Evolutionary conservation across 2,888 invertebrate species (phyloP), one percentile per base, ranked within the genome.

Genomic region (Athetis lepigone): DNA sequence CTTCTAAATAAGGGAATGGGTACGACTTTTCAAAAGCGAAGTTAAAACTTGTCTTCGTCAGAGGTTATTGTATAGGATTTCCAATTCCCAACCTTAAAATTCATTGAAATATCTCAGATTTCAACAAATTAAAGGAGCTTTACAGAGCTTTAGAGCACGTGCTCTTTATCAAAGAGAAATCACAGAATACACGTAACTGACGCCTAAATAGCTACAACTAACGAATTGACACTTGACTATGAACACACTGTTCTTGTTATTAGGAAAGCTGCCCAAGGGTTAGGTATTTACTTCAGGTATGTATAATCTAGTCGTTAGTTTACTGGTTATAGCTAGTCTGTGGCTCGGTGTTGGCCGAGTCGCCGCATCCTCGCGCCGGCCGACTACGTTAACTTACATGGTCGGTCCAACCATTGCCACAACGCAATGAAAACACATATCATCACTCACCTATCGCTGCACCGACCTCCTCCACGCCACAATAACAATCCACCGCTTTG

Each of bases 401-500:
- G 79, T 62, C 64, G 62, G 71, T 59, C 74, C 72, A 77, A 79
- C 77, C 81, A 65, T 61, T 54, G 70, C 64, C 71, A 74, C 65
- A 75, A 59, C 66, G 62, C 70, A 79, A 69, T 71, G 70, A 81
- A 61, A 72, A 82, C 76, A 76, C 42, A 70, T 71, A 39, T 46
- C 75, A 88, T 50, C 74, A 89, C 88, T 92, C 79, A 93, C 92
- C 92, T 91, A 81, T 76, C 80, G 77, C 78, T 85, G 77, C 84
- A 85, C 83, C 86, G 85, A 84, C 81, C 81, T 77, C 75, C 75
- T 85, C 79, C 81, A 78, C 81, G 80, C 86, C 86, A 85, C 86
- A 87, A 89, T 85, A 87, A 91, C 89, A 93, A 93, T 92, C 92
- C 92, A 88, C 84, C 77, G 89, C 89, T 92, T 90, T 92, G 92